These are phyloP conservation scores for Oscheius sp. DNA, from an alignment of 2,888 invertebrate species.

Conservation along the genomic window DNA sequence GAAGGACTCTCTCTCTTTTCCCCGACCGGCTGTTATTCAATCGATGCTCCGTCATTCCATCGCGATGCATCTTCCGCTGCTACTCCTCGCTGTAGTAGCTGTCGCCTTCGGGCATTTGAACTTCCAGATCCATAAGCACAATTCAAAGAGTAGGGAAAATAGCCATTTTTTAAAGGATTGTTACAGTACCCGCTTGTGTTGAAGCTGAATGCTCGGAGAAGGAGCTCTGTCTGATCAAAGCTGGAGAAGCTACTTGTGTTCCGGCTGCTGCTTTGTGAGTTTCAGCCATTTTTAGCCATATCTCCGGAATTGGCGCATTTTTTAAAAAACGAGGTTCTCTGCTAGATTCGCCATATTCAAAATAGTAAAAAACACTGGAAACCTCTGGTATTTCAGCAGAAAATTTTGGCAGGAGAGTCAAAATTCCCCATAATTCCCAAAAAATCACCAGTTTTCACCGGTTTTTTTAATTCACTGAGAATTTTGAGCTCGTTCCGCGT, in stretches of 20 bases:
- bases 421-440: too few relatives aligned
- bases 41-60: conserved; percentile 22
- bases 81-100: conserved; percentile 11
- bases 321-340: too few relatives aligned
- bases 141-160: conserved; percentile 3
- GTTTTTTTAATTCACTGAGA: too few relatives aligned
- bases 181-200: conserved; percentile 49
- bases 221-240: conserved; percentile 54
- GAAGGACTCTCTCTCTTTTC: background rate
- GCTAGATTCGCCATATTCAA: too few relatives aligned
- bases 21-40: conserved; percentile 1
- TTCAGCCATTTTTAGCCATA: too few relatives aligned
- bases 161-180: background rate
- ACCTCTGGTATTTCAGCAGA: too few relatives aligned
- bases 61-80: conserved; percentile 14
- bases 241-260: conserved; percentile 51
- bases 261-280: conserved; percentile 42
- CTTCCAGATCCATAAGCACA: conserved; percentile 17
- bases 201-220: conserved; percentile 42
- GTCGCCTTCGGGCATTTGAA: background rate
- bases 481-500: too few relatives aligned
- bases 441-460: too few relatives aligned
- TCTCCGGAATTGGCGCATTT: too few relatives aligned
- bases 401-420: too few relatives aligned
- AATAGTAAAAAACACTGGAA: too few relatives aligned